Percentiles rank a stretch among this genome's conserved stretches.
phyloP scores from a whole-genome alignment of 2,888 invertebrate species.

The Tanytarsus gracilentus region DNA sequence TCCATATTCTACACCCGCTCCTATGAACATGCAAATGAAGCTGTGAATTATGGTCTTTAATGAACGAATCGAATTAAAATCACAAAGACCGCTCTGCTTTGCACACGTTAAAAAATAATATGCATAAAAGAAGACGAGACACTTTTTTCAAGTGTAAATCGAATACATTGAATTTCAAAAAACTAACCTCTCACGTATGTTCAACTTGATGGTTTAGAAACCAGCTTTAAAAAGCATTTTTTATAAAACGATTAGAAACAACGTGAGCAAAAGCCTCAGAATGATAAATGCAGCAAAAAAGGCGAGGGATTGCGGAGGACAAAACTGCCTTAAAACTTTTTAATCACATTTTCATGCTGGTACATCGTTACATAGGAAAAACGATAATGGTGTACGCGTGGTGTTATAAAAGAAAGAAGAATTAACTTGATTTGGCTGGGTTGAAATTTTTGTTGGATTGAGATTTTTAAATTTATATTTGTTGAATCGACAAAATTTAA shows the following conservation, averaged over 20 bases:
- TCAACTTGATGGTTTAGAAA: background rate
- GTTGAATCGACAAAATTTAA: too few species aligned
- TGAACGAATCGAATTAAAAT: background rate
- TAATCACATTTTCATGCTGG: constrained; percentile 10
- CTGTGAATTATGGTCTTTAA: constrained; percentile 16
- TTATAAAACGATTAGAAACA: background rate
- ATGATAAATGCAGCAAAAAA: background rate
- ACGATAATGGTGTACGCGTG: background rate
- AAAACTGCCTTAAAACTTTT: too few species aligned
- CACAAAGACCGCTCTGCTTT: background rate
- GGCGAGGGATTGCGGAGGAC: too few species aligned
- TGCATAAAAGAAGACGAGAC: background rate
- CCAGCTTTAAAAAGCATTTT: background rate
- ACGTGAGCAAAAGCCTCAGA: background rate
- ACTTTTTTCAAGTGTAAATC: background rate
- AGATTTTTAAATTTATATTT: too few species aligned
- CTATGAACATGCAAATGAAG: constrained; percentile 15
- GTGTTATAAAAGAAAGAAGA: too few species aligned
- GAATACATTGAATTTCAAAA: background rate
- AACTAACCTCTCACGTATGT: background rate
- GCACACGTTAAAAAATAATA: background rate
- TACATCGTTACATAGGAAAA: background rate
- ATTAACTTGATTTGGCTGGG: too few species aligned
- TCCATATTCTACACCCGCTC: background rate
- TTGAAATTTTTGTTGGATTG: too few species aligned